Conservation (phyloP, 2,888 invertebrate species). For the Scelioninae gen. 1 region DNA sequence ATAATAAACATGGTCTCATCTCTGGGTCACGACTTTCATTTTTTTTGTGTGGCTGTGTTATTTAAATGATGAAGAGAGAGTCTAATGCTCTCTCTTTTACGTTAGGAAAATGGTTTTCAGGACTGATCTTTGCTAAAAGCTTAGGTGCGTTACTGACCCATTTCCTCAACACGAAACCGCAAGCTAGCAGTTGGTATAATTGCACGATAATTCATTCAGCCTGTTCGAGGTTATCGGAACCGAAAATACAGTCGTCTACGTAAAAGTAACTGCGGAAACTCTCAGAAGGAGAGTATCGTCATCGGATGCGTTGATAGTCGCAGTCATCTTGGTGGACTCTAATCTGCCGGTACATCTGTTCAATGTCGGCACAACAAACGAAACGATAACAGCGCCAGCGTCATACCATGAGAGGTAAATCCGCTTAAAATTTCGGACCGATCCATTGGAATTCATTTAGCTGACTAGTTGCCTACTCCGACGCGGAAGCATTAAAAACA, state of each 20-base stretch:
- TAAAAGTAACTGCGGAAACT: neutral
- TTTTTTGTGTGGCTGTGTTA: too few species aligned
- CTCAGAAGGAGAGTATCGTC: neutral
- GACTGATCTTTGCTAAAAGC: neutral
- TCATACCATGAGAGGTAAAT: neutral
- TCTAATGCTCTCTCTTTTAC: too few species aligned
- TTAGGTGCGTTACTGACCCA: neutral
- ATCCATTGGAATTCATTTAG: neutral
- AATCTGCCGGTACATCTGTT: neutral
- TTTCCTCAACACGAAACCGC: slow-evolving; percentile 2
- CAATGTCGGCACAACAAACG: neutral
- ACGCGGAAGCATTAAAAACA: neutral
- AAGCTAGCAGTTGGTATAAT: neutral
- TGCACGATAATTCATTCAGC: neutral
- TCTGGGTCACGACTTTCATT: too few species aligned
- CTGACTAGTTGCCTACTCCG: neutral
- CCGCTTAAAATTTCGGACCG: neutral
- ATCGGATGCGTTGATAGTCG: neutral
- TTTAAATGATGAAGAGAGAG: too few species aligned
- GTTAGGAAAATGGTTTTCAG: neutral
- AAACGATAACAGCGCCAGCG: neutral
- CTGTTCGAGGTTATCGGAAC: neutral
- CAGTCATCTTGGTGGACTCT: neutral
- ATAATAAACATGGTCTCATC: too few species aligned
- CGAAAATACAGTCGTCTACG: neutral